phyloP scores from a whole-genome alignment of 2,113 vertebrate species.

The Cyanoramphus novaezelandiae region DNA sequence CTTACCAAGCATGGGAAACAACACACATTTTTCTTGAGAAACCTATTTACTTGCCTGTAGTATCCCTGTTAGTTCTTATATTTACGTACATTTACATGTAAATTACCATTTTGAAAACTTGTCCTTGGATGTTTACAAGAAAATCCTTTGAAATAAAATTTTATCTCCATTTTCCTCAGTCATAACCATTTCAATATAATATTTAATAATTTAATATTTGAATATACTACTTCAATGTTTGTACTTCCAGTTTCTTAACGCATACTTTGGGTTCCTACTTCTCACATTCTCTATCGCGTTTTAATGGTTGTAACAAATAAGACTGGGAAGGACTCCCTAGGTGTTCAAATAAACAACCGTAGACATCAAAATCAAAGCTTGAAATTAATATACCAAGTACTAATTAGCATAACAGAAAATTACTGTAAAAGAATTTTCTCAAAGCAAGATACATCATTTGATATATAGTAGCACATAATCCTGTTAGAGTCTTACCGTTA shows the following conservation, averaged over 20 bases:
- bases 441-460: not conserved
- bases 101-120: not conserved
- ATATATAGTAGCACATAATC: not conserved
- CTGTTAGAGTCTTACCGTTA: conserved; percentile 84
- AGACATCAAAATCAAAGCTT: conserved; percentile 3
- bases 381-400: not conserved
- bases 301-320: not conserved
- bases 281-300: not conserved
- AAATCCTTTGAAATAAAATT: not conserved
- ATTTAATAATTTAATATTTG: not conserved
- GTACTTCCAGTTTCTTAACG: not conserved
- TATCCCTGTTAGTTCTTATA: not conserved
- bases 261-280: not conserved
- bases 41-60: not conserved
- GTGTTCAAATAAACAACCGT: not conserved
- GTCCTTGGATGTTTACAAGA: not conserved
- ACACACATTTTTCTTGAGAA: not conserved
- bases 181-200: not conserved
- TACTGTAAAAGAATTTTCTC: not conserved
- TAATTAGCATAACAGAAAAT: conserved; percentile 5
- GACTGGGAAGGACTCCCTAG: not conserved
- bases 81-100: not conserved
- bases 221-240: not conserved
- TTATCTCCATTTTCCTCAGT: not conserved
- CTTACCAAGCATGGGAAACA: not conserved